These are phyloP conservation scores for Neodiprion fabricii DNA, from an alignment of 1,140 invertebrate species.

Conservation along the genomic window DNA sequence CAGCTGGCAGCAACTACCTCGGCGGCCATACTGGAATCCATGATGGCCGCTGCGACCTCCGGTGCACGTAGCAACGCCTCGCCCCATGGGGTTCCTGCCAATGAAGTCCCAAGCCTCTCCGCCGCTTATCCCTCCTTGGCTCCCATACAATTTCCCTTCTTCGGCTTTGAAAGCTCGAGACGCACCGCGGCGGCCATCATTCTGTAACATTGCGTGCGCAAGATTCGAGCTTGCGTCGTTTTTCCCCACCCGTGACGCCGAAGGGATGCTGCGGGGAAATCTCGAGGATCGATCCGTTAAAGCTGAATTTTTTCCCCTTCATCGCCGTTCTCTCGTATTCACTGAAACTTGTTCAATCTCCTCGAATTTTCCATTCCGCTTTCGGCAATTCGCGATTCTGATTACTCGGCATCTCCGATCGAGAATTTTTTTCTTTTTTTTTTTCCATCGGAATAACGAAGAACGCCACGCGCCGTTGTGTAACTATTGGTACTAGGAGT, in stretches of 20 bases:
- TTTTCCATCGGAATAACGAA: no score
- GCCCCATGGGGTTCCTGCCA: conserved; percentile 49
- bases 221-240: conserved; percentile 20
- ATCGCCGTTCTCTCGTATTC: neutral
- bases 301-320: neutral
- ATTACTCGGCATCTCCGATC: neutral
- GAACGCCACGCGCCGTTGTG: no score
- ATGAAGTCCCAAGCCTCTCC: conserved; percentile 41
- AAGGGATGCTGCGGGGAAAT: neutral
- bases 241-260: neutral
- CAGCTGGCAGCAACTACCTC: neutral
- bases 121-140: conserved; percentile 46
- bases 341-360: neutral
- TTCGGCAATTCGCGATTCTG: neutral
- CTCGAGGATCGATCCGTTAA: no score
- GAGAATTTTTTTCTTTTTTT: no score
- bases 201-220: conserved; percentile 49
- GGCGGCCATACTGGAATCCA: conserved; percentile 57
- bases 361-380: neutral
- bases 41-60: conserved; percentile 53
- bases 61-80: conserved; percentile 40
- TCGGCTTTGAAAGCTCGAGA: conserved; percentile 25
- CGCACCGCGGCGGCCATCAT: conserved; percentile 50
- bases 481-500: no score
- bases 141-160: conserved; percentile 32